phyloP scores from a whole-genome alignment of 2,113 vertebrate species.

The Campylomormyrus numenius region DNA sequence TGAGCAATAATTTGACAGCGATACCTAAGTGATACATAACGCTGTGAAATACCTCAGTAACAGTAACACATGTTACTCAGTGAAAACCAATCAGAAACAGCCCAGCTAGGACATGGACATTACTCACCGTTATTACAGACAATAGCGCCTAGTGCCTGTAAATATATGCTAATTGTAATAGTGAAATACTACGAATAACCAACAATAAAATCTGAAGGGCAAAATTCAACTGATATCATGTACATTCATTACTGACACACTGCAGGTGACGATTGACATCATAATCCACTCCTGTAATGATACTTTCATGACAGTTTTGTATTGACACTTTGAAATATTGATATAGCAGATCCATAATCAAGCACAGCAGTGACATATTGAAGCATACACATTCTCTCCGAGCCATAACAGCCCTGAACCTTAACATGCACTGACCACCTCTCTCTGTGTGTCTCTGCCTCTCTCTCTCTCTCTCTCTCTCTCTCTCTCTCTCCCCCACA shows the following conservation, averaged over 20 bases:
- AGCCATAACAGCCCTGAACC: no score
- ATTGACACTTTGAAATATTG: not conserved
- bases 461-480: no score
- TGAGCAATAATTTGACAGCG: not conserved
- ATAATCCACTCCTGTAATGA: not conserved
- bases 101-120: not conserved
- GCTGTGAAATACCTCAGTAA: not conserved
- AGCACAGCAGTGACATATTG: not conserved
- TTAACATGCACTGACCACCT: no score
- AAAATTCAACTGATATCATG: not conserved
- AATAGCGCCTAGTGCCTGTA: not conserved
- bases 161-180: not conserved
- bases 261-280: not conserved
- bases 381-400: not conserved
- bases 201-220: not conserved
- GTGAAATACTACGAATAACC: not conserved
- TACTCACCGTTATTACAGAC: not conserved
- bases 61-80: not conserved
- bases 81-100: not conserved
- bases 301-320: not conserved
- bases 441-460: no score
- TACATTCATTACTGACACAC: not conserved
- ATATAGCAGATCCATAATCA: not conserved
- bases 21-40: not conserved
- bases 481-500: no score